Percentiles rank a stretch among this genome's conserved stretches.
These are phyloP conservation scores for Poliocrania exsul DNA, from an alignment of 2,797 vertebrate genomes.

Conservation along the genomic window DNA sequence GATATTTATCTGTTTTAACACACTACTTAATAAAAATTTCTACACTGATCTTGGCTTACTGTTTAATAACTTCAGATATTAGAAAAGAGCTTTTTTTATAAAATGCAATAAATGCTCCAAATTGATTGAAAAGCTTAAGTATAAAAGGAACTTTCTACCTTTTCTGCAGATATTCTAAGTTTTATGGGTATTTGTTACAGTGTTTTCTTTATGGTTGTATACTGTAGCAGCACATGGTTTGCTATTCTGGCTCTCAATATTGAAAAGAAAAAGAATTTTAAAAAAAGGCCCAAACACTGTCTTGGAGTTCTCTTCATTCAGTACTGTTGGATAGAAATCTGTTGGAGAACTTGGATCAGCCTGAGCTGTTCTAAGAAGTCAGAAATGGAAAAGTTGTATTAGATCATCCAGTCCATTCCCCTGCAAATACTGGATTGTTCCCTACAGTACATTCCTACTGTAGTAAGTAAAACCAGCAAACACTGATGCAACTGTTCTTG, in stretches of 20 bases:
- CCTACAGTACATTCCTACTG: constrained; percentile 61
- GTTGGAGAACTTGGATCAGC: constrained; percentile 53
- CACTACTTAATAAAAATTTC: neutral
- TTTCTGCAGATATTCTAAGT: neutral
- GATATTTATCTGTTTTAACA: neutral
- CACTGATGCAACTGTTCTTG: constrained; percentile 56
- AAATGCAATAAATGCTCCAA: neutral
- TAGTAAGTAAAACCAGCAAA: constrained; percentile 62
- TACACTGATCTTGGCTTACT: neutral
- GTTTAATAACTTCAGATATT: neutral
- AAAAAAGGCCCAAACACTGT: neutral
- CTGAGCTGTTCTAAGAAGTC: constrained; percentile 59
- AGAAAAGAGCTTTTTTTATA: neutral
- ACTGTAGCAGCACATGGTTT: neutral
- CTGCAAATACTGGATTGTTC: constrained; percentile 61
- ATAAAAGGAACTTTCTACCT: neutral
- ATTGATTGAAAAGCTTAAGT: neutral
- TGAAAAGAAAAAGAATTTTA: neutral
- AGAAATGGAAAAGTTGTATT: constrained; percentile 71
- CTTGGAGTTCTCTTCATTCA: constrained; percentile 37
- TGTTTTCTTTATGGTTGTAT: neutral
- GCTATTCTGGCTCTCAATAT: neutral
- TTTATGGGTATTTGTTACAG: neutral
- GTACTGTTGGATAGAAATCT: constrained; percentile 45
- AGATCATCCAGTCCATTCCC: constrained; percentile 60